phyloP scores from a whole-genome alignment of 2,797 vertebrate genomes.

The Propithecus deckenii region DNA sequence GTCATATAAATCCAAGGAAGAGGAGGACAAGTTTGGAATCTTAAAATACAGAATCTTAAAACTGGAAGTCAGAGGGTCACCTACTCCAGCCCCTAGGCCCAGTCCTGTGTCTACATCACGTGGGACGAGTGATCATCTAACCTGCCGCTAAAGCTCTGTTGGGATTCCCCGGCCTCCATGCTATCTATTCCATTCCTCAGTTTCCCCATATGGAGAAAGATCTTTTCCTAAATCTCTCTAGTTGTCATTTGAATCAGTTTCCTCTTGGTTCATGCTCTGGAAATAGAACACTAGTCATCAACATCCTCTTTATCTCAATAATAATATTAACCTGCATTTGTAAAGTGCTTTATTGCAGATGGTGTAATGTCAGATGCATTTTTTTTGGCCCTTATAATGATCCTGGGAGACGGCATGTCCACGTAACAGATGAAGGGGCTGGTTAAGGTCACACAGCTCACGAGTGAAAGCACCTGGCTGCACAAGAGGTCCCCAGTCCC shows the following conservation, averaged over 20 bases:
- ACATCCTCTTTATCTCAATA: not conserved
- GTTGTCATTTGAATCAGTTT: not conserved
- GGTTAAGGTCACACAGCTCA: not conserved
- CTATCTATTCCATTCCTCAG: not conserved
- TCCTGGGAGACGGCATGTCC: not conserved
- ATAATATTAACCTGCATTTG: not conserved
- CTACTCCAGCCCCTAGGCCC: not conserved
- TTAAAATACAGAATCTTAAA: not conserved
- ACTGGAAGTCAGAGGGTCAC: not conserved
- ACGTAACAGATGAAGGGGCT: not conserved
- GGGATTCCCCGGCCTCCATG: not conserved
- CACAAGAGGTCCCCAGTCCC: not conserved
- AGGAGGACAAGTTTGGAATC: not conserved
- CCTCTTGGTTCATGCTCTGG: not conserved
- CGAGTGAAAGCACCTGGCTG: not conserved
- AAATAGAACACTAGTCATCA: not conserved
- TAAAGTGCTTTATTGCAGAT: not conserved
- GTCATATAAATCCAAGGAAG: not conserved
- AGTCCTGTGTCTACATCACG: not conserved
- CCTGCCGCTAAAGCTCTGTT: not conserved
- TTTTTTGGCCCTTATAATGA: not conserved
- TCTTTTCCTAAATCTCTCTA: not conserved
- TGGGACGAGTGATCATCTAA: accelerated
- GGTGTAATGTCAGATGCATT: not conserved
- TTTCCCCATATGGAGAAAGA: not conserved